Evolutionary conservation across 1,140 invertebrate genomes (phyloP).

Genomic region (Kradibia gibbosae): DNA sequence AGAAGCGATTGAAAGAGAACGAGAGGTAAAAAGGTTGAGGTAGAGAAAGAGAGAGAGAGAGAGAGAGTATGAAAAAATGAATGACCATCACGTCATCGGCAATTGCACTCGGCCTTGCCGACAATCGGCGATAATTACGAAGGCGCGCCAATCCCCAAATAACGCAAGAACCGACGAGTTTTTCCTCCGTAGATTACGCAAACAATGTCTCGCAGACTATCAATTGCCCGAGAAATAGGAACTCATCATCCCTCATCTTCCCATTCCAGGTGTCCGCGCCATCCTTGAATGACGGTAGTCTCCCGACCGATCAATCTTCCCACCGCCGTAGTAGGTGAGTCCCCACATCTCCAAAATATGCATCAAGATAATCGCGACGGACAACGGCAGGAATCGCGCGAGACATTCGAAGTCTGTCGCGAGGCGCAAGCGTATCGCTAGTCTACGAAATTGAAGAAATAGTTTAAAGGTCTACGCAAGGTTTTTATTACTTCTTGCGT

Average conservation of each 20-base stretch:
- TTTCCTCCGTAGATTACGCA: neutral
- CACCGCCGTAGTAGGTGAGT: neutral
- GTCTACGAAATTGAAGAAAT: neutral
- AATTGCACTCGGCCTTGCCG: neutral
- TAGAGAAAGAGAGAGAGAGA: too few species aligned
- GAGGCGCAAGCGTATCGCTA: too few species aligned
- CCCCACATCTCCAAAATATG: conserved; percentile 13
- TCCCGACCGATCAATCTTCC: conserved; percentile 26
- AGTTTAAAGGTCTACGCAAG: neutral
- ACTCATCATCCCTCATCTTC: too few species aligned
- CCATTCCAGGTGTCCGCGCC: too few species aligned
- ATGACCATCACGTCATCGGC: neutral
- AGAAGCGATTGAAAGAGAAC: too few species aligned
- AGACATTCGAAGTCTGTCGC: too few species aligned
- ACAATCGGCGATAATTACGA: neutral
- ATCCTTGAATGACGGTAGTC: neutral
- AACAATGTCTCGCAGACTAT: neutral
- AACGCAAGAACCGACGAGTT: neutral
- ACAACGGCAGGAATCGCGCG: neutral
- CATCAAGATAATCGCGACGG: neutral
- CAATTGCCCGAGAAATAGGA: neutral
- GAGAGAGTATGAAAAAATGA: neutral
- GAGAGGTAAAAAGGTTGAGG: too few species aligned
- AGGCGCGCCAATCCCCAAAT: neutral
- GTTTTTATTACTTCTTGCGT: too few species aligned